Percentiles rank a stretch among this genome's conserved stretches.
Conservation (phyloP, 2,113 vertebrate species). For the Corythoichthys intestinalis region DNA sequence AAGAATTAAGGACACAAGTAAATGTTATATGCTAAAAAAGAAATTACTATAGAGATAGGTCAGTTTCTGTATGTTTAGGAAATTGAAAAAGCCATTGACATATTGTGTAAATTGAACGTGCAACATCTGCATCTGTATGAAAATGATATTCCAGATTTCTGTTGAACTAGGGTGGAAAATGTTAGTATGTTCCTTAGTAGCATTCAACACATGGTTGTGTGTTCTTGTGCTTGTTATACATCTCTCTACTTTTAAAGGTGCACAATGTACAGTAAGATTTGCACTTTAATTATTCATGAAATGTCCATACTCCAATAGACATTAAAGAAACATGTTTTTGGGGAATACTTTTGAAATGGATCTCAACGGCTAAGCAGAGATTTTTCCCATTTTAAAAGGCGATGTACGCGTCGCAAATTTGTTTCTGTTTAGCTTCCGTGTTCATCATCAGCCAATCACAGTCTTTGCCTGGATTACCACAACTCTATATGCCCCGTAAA, state of each 20-base stretch:
- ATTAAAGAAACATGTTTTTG: too few relatives aligned
- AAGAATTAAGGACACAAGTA: not conserved
- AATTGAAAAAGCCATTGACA: not conserved
- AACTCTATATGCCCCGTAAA: too few relatives aligned
- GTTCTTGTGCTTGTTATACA: constrained; percentile 42
- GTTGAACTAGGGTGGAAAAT: not conserved
- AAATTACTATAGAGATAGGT: not conserved
- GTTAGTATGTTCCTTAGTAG: not conserved
- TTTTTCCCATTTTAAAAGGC: too few relatives aligned
- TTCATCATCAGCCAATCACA: too few relatives aligned
- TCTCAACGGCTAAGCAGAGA: too few relatives aligned
- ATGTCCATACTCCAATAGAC: too few relatives aligned
- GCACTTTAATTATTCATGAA: too few relatives aligned
- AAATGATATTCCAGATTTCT: not conserved
- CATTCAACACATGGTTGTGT: constrained; percentile 12
- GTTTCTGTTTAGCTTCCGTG: too few relatives aligned
- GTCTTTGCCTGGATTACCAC: too few relatives aligned
- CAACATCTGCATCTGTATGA: constrained; percentile 8
- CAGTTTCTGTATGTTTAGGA: not conserved
- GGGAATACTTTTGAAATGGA: too few relatives aligned
- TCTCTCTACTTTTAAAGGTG: constrained; percentile 5
- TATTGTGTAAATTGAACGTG: not conserved
- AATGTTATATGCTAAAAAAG: not conserved
- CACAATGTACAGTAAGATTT: too few relatives aligned
- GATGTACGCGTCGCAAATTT: too few relatives aligned